These are phyloP conservation scores for Stichodactyla helianthus DNA, from an alignment of 64 coral and sea anemone genomes.

Conservation along the genomic window DNA sequence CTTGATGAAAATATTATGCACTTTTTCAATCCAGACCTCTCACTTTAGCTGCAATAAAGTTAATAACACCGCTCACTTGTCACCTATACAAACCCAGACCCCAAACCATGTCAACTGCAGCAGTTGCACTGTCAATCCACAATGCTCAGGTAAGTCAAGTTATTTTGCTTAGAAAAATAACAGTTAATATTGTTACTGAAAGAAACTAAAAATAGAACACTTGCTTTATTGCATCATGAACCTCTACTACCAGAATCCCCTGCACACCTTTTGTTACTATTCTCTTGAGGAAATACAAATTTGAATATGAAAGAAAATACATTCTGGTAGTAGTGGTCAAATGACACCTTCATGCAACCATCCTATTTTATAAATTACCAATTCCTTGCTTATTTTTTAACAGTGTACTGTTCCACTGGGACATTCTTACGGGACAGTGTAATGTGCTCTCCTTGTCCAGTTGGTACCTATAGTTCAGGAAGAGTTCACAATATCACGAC, in stretches of 20 bases:
- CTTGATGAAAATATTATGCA: too few species aligned
- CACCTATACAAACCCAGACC: neutral
- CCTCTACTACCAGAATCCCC: too few species aligned
- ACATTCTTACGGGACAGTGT: neutral
- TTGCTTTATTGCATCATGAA: neutral
- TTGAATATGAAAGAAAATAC: neutral
- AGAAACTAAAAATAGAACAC: too few species aligned
- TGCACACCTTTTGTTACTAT: too few species aligned
- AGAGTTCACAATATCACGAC: conserved; percentile 13
- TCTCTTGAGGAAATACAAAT: too few species aligned
- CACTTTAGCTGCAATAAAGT: conserved; percentile 14
- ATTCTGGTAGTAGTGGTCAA: too few species aligned
- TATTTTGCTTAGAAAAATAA: neutral
- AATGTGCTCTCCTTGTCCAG: neutral
- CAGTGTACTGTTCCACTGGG: neutral
- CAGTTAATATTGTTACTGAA: too few species aligned
- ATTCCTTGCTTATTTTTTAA: neutral
- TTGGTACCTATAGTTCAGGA: neutral
- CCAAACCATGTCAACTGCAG: neutral
- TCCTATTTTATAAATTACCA: too few species aligned
- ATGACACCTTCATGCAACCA: too few species aligned
- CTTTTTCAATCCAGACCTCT: neutral
- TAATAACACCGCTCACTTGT: neutral
- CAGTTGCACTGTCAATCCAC: neutral
- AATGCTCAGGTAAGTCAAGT: neutral